phyloP scores from a whole-genome alignment of 2,888 invertebrate species.

The Tachina fera region DNA sequence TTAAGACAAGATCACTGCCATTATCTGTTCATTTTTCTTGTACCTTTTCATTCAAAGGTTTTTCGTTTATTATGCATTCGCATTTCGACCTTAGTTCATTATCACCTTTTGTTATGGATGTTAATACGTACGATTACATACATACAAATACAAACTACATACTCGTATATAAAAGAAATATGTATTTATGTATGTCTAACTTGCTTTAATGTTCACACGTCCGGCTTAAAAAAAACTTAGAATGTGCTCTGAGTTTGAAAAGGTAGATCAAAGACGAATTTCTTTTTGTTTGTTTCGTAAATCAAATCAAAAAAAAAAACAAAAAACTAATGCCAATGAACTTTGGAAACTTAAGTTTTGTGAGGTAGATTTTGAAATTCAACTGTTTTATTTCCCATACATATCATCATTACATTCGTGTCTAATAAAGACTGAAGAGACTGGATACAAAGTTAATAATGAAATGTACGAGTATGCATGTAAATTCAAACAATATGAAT shows the following conservation, averaged over 20 bases:
- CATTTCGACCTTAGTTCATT: constrained; percentile 67
- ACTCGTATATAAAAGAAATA: constrained; percentile 10
- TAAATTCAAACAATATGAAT: neutral
- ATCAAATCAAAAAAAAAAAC: neutral
- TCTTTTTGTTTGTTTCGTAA: constrained; percentile 22
- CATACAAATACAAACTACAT: constrained; percentile 49
- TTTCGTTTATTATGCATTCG: constrained; percentile 18
- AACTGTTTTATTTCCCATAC: neutral
- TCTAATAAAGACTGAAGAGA: neutral
- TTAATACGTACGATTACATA: constrained; percentile 48
- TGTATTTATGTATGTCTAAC: neutral
- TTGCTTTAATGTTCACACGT: constrained; percentile 59
- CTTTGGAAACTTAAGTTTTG: constrained; percentile 40
- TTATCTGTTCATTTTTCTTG: constrained; percentile 33
- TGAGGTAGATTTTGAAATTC: constrained; percentile 5
- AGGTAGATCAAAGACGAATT: constrained; percentile 58
- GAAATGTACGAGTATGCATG: neutral
- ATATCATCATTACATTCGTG: neutral
- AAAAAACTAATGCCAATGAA: constrained; percentile 57
- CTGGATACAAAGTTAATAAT: neutral
- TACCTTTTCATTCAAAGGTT: neutral
- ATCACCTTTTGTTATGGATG: constrained; percentile 64
- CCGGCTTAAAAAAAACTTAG: constrained; percentile 63
- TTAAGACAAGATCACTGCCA: constrained; percentile 66
- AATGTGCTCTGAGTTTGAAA: constrained; percentile 57